These are phyloP conservation scores for Bettongia penicillata DNA, from an alignment of 2,113 vertebrate genomes.

Conservation along the genomic window DNA sequence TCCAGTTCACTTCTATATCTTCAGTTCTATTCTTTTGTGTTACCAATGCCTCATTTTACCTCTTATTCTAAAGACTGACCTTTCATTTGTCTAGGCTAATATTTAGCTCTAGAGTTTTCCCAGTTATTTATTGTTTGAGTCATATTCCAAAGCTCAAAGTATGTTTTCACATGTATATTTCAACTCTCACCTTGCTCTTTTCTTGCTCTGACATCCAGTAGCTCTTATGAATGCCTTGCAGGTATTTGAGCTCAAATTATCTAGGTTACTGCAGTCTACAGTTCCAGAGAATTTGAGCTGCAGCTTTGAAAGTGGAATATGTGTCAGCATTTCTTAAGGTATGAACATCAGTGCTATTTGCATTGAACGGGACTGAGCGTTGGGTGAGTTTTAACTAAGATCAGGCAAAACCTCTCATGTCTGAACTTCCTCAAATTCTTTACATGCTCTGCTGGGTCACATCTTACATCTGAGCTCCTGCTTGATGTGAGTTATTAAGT, in stretches of 20 bases:
- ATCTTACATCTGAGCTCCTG: not conserved
- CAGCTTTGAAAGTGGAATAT: conserved; percentile 16
- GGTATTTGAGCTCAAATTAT: not conserved
- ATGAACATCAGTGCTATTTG: conserved; percentile 23
- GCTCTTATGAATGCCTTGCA: not conserved
- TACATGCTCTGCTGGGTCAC: not conserved
- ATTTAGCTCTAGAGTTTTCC: conserved; percentile 18
- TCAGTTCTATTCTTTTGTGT: not conserved
- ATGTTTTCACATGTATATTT: not conserved
- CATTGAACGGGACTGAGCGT: not conserved
- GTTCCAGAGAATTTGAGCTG: conserved; percentile 27
- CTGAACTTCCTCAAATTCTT: conserved; percentile 40
- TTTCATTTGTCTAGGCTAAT: not conserved
- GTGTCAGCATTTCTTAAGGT: conserved; percentile 48
- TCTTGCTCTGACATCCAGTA: not conserved
- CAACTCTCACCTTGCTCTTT: not conserved
- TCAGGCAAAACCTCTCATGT: conserved; percentile 22
- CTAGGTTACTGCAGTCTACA: not conserved
- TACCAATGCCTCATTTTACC: not conserved
- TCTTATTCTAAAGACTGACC: not conserved
- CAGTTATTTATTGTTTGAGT: conserved; percentile 8
- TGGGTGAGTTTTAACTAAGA: conserved; percentile 53
- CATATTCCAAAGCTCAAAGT: not conserved
- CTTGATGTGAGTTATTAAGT: not conserved
- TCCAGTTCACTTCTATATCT: not conserved